phyloP scores from a whole-genome alignment of 2,888 invertebrate species.

The Drosophila diplacantha region DNA sequence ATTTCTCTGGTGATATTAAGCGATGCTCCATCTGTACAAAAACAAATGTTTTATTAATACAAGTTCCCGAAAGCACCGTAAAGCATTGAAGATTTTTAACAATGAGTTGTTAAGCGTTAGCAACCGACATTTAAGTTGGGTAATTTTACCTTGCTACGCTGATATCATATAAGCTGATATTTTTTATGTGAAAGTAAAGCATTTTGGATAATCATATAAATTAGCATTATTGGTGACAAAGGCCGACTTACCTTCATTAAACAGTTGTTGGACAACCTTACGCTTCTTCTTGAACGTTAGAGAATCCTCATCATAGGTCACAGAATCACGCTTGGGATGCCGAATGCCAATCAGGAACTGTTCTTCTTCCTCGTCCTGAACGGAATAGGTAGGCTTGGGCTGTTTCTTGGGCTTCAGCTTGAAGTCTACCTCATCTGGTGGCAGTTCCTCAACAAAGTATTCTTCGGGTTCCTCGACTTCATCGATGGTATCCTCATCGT shows the following conservation, averaged over 20 bases:
- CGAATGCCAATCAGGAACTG: conserved; percentile 79
- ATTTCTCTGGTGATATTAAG: conserved; percentile 85
- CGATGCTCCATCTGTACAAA: conserved; percentile 82
- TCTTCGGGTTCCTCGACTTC: conserved; percentile 79
- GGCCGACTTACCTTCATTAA: conserved; percentile 76
- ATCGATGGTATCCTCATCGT: conserved; percentile 80
- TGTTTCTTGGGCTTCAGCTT: conserved; percentile 78
- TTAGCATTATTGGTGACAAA: not conserved
- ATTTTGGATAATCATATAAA: conserved; percentile 13
- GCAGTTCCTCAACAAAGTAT: conserved; percentile 80
- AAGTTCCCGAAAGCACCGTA: not conserved
- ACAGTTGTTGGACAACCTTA: conserved; percentile 83
- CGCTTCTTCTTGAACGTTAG: conserved; percentile 85
- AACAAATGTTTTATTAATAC: not conserved
- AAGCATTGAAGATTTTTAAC: conserved; percentile 16
- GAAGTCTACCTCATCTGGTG: conserved; percentile 78
- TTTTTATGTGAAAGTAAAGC: conserved; percentile 31
- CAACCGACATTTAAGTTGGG: conserved; percentile 61
- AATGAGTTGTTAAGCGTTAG: conserved; percentile 62
- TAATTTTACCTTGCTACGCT: conserved; percentile 75
- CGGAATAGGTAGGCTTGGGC: conserved; percentile 79
- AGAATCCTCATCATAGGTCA: conserved; percentile 82
- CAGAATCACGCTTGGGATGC: conserved; percentile 79
- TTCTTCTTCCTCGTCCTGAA: conserved; percentile 81
- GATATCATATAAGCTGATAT: conserved; percentile 78